Base-by-base conservation (phyloP, 1,140 invertebrate genomes). In the Megalopta genalis region DNA sequence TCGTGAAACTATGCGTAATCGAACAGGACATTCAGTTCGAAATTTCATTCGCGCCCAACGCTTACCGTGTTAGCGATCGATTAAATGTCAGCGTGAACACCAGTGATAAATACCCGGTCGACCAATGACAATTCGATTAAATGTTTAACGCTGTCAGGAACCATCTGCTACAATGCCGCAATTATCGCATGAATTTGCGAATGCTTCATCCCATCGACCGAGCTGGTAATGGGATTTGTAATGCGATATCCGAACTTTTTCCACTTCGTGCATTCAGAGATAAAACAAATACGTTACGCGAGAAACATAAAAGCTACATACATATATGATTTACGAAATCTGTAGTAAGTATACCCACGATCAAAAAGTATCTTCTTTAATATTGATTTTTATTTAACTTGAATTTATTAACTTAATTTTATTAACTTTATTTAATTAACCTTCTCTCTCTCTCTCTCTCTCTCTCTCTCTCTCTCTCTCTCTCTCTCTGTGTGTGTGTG, bases 101-200 rank as follows among this genome's bases (percentile, higher is more conserved):
- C 57, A 46, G 27, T 54, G 72, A 85, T 60, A 62, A 77, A 80
- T 83, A 64, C 25, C 32, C 49, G 60, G 49, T 25, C 54, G 70
- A 23, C 46, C 74, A 69, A 71, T 52, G 78, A 84, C 78, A 68
- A 74, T 84, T 85, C 66, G 68, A 85, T 84, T 81, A 66, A 84
- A 84, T 37, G 54, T 73, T 78, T 71, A 84, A 85, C 39, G 52
- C 39, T 49, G 74, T 72, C 69, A 37, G 39, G 57, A 84, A 32
- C 65, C 78, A 77, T 52, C 49, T 54, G 78, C 21, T 72, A 62
- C 65, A 70, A 80, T 84, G 74, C 39, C 77, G 59, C 69, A 71
- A 84, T 77, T 67, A 84, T 71, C 54, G 42, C 82, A 37, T 23
- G 27, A 76, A 66, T 67, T 71, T 57, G 46, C 57, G 25, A 80